phyloP scores from a whole-genome alignment of 2,113 vertebrate genomes.

The Clarias batrachus region DNA sequence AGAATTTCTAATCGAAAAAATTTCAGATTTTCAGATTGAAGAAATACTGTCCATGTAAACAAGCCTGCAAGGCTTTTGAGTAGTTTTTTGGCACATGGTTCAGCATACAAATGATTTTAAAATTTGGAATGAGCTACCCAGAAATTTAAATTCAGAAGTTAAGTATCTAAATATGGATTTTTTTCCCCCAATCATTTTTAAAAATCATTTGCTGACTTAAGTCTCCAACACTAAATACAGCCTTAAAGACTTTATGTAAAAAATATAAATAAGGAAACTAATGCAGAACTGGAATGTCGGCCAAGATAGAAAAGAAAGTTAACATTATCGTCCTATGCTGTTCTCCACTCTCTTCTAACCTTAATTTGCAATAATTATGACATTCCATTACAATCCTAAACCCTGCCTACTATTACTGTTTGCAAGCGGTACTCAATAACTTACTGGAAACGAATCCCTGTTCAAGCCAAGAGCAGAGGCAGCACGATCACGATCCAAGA shows the following conservation, averaged over 20 bases:
- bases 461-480: conserved; percentile 50
- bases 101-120: neutral
- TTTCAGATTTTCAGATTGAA: too few relatives aligned
- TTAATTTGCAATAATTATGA: conserved; percentile 56
- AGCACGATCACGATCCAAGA: conserved; percentile 40
- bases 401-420: conserved; percentile 54
- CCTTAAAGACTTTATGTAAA: neutral
- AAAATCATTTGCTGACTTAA: conserved; percentile 10
- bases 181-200: neutral
- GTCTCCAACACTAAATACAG: neutral
- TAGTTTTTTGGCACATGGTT: neutral
- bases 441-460: conserved; percentile 58
- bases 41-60: neutral
- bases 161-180: neutral
- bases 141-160: neutral
- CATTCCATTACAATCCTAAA: conserved; percentile 54
- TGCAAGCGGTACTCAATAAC: conserved; percentile 50
- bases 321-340: conserved; percentile 36
- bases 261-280: neutral
- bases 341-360: conserved; percentile 44
- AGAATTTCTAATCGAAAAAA: too few relatives aligned
- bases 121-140: neutral
- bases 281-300: conserved; percentile 40
- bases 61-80: neutral
- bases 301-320: conserved; percentile 47